A percentile compares a stretch with the other conserved stretches of the same genome.
Evolutionary conservation across 1,140 invertebrate genomes (phyloP).

Genomic region (Mycetomoellerius zeteki): DNA sequence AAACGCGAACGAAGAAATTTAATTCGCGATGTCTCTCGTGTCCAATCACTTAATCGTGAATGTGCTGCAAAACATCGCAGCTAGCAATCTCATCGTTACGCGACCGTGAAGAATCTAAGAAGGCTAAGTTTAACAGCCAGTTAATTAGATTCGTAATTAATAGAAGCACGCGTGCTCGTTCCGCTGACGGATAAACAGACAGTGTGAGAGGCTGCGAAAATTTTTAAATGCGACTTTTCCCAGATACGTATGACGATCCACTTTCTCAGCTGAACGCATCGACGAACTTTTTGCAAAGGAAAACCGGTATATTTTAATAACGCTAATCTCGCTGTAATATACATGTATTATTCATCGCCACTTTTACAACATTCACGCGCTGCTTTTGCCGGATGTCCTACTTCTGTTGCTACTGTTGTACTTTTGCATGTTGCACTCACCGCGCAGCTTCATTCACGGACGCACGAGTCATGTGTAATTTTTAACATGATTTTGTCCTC

Average conservation of each 20-base stretch:
- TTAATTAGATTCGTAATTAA: conserved; percentile 63
- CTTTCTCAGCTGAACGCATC: conserved; percentile 53
- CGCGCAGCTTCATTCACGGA: conserved; percentile 3
- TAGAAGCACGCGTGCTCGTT: conserved; percentile 16
- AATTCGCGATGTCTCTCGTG: not conserved
- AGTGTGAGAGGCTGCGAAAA: not conserved
- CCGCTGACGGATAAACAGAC: conserved; percentile 30
- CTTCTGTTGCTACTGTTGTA: conserved; percentile 15
- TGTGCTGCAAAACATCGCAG: not conserved
- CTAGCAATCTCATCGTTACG: conserved; percentile 25
- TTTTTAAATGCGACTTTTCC: conserved; percentile 42
- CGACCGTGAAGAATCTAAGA: conserved; percentile 22
- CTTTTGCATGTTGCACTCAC: not conserved
- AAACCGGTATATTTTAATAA: conserved; percentile 51
- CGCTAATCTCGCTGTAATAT: conserved; percentile 21
- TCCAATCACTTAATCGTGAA: not conserved
- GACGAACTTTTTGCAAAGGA: conserved; percentile 28
- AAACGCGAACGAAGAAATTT: not conserved
- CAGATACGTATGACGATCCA: conserved; percentile 51
- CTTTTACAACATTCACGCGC: conserved; percentile 37
- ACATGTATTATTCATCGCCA: conserved; percentile 70
- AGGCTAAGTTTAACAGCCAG: conserved; percentile 8
- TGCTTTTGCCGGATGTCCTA: conserved; percentile 71
- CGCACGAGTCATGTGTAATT: conserved; percentile 21
- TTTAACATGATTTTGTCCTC: conserved; percentile 6